A percentile compares a stretch with the other conserved stretches of the same genome.
These are phyloP conservation scores for Meteorus sp. DNA, from an alignment of 1,140 invertebrate genomes.

Conservation along the genomic window DNA sequence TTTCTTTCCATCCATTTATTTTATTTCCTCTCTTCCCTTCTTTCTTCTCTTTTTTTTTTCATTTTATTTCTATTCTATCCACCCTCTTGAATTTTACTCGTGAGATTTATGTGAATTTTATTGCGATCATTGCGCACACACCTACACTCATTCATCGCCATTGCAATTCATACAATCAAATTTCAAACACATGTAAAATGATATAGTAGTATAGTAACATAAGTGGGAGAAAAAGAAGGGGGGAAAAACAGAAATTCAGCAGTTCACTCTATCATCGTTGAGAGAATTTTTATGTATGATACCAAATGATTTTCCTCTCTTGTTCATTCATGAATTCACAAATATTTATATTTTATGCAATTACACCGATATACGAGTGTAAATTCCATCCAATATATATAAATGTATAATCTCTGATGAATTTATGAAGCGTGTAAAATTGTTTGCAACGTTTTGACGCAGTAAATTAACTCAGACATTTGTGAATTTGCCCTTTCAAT, in stretches of 20 bases:
- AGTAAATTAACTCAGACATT: slow-evolving; percentile 12
- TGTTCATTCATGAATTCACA: no score
- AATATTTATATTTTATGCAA: neutral
- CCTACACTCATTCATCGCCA: neutral
- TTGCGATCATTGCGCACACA: neutral
- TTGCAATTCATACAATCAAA: neutral
- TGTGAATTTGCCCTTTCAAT: slow-evolving; percentile 12
- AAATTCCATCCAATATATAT: neutral
- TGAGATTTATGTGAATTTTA: slow-evolving; percentile 1
- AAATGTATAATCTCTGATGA: neutral
- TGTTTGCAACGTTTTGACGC: neutral
- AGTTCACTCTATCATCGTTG: no score
- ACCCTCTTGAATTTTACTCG: no score
- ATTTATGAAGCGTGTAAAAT: neutral
- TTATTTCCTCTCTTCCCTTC: no score
- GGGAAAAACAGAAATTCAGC: no score
- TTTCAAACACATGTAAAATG: neutral
- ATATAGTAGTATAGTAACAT: no score
- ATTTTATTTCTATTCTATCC: no score
- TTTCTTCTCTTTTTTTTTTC: no score
- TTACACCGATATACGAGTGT: neutral
- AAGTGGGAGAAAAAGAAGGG: no score
- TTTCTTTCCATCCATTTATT: slow-evolving; percentile 4
- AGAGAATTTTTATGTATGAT: no score
- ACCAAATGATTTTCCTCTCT: no score